These are phyloP conservation scores for Penelope pileata DNA, from an alignment of 2,113 vertebrate species.

Conservation along the genomic window DNA sequence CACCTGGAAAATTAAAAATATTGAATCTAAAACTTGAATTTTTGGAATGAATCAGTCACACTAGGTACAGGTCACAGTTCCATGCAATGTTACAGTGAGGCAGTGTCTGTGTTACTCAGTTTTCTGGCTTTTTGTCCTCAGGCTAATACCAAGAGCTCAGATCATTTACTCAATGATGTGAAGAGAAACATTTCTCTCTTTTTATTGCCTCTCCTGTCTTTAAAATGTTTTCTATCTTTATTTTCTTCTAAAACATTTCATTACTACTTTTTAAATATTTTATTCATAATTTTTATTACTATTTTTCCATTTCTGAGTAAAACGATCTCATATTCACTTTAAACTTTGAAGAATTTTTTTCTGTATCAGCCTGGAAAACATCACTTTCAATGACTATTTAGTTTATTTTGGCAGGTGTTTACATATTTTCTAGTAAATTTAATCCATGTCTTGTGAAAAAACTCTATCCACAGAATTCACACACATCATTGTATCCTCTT, in stretches of 20 bases:
- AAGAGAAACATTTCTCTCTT: neutral
- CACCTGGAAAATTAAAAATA: neutral
- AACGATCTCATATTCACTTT: neutral
- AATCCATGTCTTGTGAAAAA: neutral
- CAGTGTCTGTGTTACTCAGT: neutral
- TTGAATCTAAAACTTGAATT: neutral
- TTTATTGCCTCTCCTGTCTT: neutral
- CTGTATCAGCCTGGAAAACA: neutral
- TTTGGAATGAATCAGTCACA: neutral
- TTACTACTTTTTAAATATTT: rapidly evolving
- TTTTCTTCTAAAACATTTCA: neutral
- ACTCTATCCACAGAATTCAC: neutral
- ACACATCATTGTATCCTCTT: neutral
- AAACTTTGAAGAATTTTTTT: neutral
- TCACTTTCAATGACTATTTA: neutral
- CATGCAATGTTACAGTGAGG: neutral
- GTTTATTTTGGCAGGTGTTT: neutral
- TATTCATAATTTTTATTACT: neutral
- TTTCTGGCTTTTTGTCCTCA: neutral
- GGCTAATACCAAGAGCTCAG: neutral
- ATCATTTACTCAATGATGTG: neutral
- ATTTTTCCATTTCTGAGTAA: neutral
- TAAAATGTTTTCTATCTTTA: neutral
- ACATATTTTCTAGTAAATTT: neutral
- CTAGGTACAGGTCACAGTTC: neutral